Base-by-base conservation (phyloP, 2,113 vertebrate species). In the Fukomys damarensis region DNA sequence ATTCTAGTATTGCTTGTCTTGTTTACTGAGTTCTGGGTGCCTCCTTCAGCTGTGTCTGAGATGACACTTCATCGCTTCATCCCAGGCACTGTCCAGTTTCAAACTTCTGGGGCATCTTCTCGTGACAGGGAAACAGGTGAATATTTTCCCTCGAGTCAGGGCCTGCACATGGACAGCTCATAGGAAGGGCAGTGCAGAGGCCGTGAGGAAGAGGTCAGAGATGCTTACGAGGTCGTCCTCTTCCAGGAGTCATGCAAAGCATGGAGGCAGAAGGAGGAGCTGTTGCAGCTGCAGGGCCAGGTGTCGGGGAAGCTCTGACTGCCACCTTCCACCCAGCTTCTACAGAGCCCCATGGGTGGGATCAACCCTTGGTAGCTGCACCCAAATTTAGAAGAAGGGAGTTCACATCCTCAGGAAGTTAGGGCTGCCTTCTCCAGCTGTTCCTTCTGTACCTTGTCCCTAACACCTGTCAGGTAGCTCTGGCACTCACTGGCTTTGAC, bases 71-170 rank as follows among this genome's bases (percentile, higher is more conserved):
- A 11, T 30, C 14, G 22, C 7, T 13, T 22, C 52, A 16, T 32
- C 26, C 38, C 56, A 3, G 1, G 19, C 58, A 7, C 35, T n/a
- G 16, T 5, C 41, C 30, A 17, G 56, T 58, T 58, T 58, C 56
- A 72, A 98, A 97, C 1, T 99, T 99, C 99, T 98, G 98, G 61
- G 98, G 96, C 97, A 99, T 98, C 82, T 98, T 98, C 95, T 98
- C 98, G 95, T 96, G 93, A 0, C 46, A 93, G 97, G 38, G 43
- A 96, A 66, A 20, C 22, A 63, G 17, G 96, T 56, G 41, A 43
- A 56, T 46, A 97, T 97, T 94, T 98, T 98, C 1, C 98, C 91
- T 1, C 97, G 97, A 77, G 61, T 76, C 95, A 97, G 84, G 98
- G 98, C 24, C 95, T 96, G 95, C 98, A 99, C 46, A 93, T 30